A percentile compares a stretch with the other conserved stretches of the same genome.
Conservation (phyloP, 2,797 vertebrate species). For the Heliangelus exortis region DNA sequence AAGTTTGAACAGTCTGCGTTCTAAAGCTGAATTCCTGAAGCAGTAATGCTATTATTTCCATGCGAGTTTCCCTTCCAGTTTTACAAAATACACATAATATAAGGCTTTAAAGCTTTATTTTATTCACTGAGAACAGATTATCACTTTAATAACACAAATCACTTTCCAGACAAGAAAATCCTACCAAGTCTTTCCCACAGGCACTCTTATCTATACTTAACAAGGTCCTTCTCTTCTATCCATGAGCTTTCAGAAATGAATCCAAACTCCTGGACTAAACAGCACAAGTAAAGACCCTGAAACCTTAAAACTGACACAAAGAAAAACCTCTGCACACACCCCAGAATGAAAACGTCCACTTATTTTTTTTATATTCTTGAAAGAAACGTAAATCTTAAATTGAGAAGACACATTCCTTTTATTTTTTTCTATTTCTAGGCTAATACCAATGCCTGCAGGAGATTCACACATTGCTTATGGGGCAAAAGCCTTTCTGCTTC, state of each 20-base stretch:
- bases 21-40: background rate
- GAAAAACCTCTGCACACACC: background rate
- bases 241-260: background rate
- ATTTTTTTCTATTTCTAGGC: background rate
- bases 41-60: background rate
- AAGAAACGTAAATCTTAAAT: background rate
- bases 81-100: background rate
- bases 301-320: background rate
- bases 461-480: background rate
- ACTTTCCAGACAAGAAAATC: background rate
- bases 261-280: background rate
- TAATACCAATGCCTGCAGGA: background rate
- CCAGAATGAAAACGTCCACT: background rate
- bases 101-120: background rate
- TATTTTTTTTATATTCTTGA: background rate
- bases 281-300: background rate
- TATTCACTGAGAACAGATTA: background rate
- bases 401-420: background rate
- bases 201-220: background rate
- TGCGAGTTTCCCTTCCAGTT: background rate
- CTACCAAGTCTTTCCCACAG: background rate
- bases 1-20: background rate
- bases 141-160: background rate
- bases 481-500: background rate
- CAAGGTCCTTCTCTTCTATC: background rate